Evolutionary conservation across 2,113 vertebrate genomes (phyloP).

Genomic region (Stigmatopora nigra): DNA sequence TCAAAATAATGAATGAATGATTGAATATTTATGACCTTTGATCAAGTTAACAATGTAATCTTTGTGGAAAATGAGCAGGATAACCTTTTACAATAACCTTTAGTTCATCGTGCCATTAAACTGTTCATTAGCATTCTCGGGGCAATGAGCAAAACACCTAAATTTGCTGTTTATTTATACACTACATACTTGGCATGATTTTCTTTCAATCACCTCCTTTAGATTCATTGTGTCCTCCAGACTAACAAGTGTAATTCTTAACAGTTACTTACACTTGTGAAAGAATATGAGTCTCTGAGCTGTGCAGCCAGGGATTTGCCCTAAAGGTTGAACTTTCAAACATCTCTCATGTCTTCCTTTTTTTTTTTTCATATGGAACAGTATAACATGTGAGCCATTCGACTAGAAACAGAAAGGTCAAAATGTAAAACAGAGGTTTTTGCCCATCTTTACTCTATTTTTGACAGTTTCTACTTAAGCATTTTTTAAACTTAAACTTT

Average conservation of each 20-base stretch:
- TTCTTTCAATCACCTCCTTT: background rate
- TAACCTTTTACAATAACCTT: too few species aligned
- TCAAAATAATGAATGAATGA: too few species aligned
- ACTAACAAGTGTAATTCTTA: conserved; percentile 30
- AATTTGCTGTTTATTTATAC: background rate
- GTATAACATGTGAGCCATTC: too few species aligned
- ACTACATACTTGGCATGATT: background rate
- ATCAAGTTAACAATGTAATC: too few species aligned
- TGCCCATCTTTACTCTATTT: too few species aligned
- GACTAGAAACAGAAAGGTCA: too few species aligned
- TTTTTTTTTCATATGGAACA: background rate
- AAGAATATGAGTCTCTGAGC: conserved; percentile 36
- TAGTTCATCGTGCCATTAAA: background rate
- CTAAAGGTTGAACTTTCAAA: conserved; percentile 41
- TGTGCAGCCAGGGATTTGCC: conserved; percentile 29
- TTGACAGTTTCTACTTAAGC: too few species aligned
- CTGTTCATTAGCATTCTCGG: background rate
- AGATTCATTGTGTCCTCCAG: conserved; percentile 6
- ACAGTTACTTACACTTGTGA: conserved; percentile 47
- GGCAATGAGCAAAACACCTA: background rate
- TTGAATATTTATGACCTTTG: too few species aligned
- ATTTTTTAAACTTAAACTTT: too few species aligned
- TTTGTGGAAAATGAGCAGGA: too few species aligned
- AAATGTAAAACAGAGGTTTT: too few species aligned
- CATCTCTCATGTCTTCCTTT: conserved; percentile 5